Evolutionary conservation across 2,888 invertebrate genomes (phyloP), one percentile per base, ranked within the genome.

Genomic region (Lypha dubia): DNA sequence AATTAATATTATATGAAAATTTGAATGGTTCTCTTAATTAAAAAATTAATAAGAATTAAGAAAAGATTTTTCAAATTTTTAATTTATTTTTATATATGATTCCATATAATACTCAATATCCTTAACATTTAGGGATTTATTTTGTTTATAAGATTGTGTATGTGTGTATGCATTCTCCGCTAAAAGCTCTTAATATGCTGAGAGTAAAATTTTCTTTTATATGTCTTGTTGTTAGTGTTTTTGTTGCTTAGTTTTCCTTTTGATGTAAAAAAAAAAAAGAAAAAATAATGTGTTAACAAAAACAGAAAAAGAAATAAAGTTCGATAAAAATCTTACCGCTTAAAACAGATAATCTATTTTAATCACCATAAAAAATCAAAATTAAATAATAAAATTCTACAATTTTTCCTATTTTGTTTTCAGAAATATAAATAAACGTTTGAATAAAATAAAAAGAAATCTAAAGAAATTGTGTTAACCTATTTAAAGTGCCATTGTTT

Each of bases 401-500:
- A 41, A 32, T 56, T 67, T 71, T 46, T 70, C 17, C 20, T 35
- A 6, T 46, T 65, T 11, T 20, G 22, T 17, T 77, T 85, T 9
- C 73, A 85, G 75, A 41, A 62, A 73, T 44, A 62, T 28, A 49
- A 49, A 79, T 38, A 38, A 79, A 79, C 71, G 32, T 79, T 71
- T 65, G 62, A 79, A 58, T n/a, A 67, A 58, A 68, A 53, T 41
- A 17, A 9, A 46, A 28, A 62, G 22, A 63, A 32, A 11, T 11
- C 24, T 32, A 70, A 35, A 53, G 35, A 24, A 75, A 83, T 79
- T 83, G 71, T 82, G 82, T 82, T 83, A 85, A 79, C 77, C 81
- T 81, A 74, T 74, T 79, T 84, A 81, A 84, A 84, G 84, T 84
- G 84, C 84, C 73, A 83, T 86, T 86, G 80, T 80, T 83, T 77